phyloP scores from a whole-genome alignment of 2,113 vertebrate genomes.

The Malurus cyaneus region DNA sequence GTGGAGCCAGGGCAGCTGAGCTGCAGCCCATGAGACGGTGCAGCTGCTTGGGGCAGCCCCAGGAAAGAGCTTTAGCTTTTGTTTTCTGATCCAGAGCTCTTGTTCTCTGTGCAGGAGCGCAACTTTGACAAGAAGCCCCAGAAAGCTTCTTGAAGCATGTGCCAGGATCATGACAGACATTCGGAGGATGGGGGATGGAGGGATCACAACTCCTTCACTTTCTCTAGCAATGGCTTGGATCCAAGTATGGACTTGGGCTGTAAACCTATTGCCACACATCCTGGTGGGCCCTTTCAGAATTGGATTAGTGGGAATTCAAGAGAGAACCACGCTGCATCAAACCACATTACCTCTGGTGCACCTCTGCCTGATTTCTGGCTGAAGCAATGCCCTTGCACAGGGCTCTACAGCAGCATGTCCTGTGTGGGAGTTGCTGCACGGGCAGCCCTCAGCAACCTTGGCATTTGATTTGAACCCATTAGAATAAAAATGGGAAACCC shows the following conservation, averaged over 20 bases:
- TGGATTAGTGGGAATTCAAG: not conserved
- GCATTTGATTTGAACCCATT: not conserved
- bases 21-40: not conserved
- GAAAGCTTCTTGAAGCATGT: not conserved
- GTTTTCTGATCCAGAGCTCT: not conserved
- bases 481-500: not conserved
- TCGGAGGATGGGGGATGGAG: not conserved
- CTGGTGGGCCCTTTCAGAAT: not conserved
- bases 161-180: accelerated
- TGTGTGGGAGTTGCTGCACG: not conserved
- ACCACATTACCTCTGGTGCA: not conserved
- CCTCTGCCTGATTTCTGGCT: not conserved
- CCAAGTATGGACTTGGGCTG: not conserved
- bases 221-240: not conserved
- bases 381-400: not conserved
- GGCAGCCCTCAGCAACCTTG: not conserved
- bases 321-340: not conserved
- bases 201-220: not conserved
- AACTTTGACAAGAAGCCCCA: not conserved
- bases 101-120: not conserved
- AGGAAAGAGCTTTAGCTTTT: not conserved
- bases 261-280: not conserved
- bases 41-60: not conserved
- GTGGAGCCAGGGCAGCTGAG: not conserved
- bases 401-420: not conserved